Percentiles rank a stretch among this genome's conserved stretches.
phyloP scores from a whole-genome alignment of 2,797 vertebrate species.

The Tragopan temminckii region DNA sequence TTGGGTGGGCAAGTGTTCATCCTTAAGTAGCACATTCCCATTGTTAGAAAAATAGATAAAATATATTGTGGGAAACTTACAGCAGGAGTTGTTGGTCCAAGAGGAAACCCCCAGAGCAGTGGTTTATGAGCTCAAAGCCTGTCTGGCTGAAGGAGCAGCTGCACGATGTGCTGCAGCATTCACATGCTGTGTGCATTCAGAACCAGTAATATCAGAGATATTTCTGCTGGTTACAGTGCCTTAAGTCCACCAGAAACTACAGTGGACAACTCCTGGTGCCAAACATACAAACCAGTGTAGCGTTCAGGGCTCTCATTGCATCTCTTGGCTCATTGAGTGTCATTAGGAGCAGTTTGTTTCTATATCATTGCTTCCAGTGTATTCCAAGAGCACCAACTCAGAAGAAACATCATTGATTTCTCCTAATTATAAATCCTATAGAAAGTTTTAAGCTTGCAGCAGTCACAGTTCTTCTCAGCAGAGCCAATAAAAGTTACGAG shows the following conservation, averaged over 20 bases:
- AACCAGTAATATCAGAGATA: not conserved
- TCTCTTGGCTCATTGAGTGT: not conserved
- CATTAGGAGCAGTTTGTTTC: not conserved
- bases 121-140: not conserved
- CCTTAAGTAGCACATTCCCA: not conserved
- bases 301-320: not conserved
- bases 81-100: not conserved
- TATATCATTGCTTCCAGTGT: not conserved
- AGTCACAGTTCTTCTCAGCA: not conserved
- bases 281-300: not conserved
- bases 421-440: conserved; percentile 61
- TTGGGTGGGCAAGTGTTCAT: not conserved
- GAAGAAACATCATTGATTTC: conserved; percentile 28
- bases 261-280: not conserved
- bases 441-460: conserved; percentile 38
- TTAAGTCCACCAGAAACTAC: not conserved
- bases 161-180: fast-evolving
- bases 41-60: not conserved
- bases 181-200: not conserved
- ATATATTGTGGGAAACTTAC: not conserved
- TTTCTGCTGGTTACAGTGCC: not conserved
- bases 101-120: not conserved
- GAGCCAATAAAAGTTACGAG: conserved; percentile 51
- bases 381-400: not conserved
- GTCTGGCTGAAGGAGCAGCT: not conserved